A percentile compares a stretch with the other conserved stretches of the same genome.
phyloP scores from a whole-genome alignment of 1,140 invertebrate species.

The Nephotettix cincticeps region DNA sequence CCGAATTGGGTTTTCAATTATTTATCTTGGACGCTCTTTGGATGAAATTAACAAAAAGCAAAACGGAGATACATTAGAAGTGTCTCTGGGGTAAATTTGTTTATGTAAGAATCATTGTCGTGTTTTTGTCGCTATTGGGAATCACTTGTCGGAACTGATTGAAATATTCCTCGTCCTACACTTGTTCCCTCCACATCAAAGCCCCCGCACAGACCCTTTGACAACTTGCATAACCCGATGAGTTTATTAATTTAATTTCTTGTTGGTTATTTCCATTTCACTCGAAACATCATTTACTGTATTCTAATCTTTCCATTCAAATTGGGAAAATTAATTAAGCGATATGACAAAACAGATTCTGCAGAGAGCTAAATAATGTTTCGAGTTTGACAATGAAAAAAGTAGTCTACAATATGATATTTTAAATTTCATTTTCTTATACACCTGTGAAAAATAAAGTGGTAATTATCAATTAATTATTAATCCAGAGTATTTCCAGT shows the following conservation, averaged over 20 bases:
- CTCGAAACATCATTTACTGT: no score
- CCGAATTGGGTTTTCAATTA: conserved; percentile 2
- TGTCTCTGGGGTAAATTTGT: conserved; percentile 7
- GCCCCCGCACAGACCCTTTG: background rate
- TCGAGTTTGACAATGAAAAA: no score
- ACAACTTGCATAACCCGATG: background rate
- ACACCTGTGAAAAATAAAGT: no score
- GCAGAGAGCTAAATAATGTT: no score
- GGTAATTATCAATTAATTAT: no score
- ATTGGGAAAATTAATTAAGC: conserved; percentile 35
- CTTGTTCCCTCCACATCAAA: background rate
- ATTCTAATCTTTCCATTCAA: no score
- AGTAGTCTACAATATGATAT: no score
- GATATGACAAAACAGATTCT: no score
- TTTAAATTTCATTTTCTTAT: no score
- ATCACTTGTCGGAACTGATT: background rate
- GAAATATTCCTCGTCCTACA: background rate
- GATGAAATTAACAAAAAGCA: conserved; percentile 8
- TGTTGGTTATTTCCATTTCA: no score
- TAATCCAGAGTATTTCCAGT: no score
- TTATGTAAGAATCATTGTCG: background rate
- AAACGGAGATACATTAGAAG: background rate
- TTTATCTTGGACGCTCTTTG: conserved; percentile 7
- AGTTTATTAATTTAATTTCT: background rate
- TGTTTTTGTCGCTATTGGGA: background rate